Percentiles rank a stretch among this genome's conserved stretches.
phyloP scores from a whole-genome alignment of 2,797 vertebrate species.

The Argentina silus region DNA sequence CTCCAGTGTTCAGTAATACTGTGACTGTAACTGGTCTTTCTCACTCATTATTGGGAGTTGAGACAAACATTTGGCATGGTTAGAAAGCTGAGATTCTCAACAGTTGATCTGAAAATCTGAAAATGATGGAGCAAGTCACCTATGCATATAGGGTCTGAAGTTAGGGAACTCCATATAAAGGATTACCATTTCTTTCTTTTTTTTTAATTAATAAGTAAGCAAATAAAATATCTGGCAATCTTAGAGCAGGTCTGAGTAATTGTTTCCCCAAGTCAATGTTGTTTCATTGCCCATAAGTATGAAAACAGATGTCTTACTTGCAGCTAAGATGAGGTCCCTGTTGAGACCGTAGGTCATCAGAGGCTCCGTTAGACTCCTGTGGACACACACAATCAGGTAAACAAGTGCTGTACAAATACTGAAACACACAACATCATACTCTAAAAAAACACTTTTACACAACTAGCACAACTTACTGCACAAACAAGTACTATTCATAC shows the following conservation, averaged over 20 bases:
- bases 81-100: too few species aligned
- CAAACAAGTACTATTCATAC: background rate
- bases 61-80: too few species aligned
- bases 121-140: too few species aligned
- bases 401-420: background rate
- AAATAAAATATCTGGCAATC: too few species aligned
- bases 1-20: too few species aligned
- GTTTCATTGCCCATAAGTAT: slow-evolving; percentile 2
- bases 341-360: slow-evolving; percentile 96
- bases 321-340: slow-evolving; percentile 90
- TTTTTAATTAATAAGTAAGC: too few species aligned
- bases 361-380: slow-evolving; percentile 95
- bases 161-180: too few species aligned
- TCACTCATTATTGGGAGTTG: too few species aligned
- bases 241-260: background rate
- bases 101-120: too few species aligned
- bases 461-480: background rate
- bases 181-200: too few species aligned
- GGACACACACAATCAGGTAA: background rate
- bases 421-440: background rate
- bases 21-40: too few species aligned
- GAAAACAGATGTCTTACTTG: slow-evolving; percentile 86
- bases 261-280: slow-evolving; percentile 1
- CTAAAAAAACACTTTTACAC: background rate
- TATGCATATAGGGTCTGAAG: too few species aligned